Evolutionary conservation across 2,113 vertebrate species (phyloP).

Genomic region (Ondatra zibethicus): DNA sequence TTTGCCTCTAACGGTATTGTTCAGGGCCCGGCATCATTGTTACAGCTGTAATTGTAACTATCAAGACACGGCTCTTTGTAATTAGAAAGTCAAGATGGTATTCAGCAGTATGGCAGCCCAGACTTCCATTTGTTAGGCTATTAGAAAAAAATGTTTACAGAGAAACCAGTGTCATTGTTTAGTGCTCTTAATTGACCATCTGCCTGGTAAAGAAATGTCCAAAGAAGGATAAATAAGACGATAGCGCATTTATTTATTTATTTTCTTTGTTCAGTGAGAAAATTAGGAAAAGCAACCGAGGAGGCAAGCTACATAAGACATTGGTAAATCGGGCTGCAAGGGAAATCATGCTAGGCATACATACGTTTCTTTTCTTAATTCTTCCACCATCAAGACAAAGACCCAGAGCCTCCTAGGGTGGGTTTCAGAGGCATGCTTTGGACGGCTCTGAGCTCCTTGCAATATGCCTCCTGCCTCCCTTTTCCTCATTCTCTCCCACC

Average conservation of each 20-base stretch:
- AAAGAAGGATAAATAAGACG: constrained; percentile 91
- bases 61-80: constrained; percentile 92
- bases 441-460: neutral
- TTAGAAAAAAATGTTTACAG: constrained; percentile 93
- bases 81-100: constrained; percentile 93
- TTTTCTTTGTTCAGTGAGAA: constrained; percentile 87
- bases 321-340: constrained; percentile 86
- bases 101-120: constrained; percentile 90
- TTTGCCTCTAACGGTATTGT: constrained; percentile 90
- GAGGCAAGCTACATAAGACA: constrained; percentile 85
- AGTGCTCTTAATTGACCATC: constrained; percentile 94
- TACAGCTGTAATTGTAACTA: constrained; percentile 93
- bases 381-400: constrained; percentile 80
- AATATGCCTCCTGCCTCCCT: neutral
- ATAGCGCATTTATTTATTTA: constrained; percentile 88
- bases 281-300: constrained; percentile 86
- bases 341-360: constrained; percentile 82
- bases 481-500: neutral
- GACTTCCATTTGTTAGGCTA: constrained; percentile 92
- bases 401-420: constrained; percentile 79
- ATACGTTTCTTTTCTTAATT: constrained; percentile 82
- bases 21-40: constrained; percentile 89
- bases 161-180: constrained; percentile 93
- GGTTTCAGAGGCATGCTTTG: constrained; percentile 58
- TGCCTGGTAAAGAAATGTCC: constrained; percentile 91